Evolutionary conservation across 2,797 vertebrate species (phyloP).

Genomic region (Esox masquinongy): DNA sequence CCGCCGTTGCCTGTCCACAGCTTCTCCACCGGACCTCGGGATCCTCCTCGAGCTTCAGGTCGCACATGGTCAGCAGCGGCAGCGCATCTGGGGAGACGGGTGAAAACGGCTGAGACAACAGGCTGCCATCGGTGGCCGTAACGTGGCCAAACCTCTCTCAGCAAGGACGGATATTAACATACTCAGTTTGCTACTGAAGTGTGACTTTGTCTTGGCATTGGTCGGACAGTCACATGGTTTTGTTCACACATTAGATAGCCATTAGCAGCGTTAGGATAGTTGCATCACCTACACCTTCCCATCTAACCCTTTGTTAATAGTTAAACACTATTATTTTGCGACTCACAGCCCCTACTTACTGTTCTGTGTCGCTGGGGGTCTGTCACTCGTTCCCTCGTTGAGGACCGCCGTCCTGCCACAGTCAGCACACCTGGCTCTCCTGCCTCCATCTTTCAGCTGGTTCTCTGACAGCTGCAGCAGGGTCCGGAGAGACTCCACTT

Average conservation of each 20-base stretch:
- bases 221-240: too few species aligned
- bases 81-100: background rate
- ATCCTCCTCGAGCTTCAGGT: slow-evolving; percentile 54
- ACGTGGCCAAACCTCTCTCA: background rate
- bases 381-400: slow-evolving; percentile 29
- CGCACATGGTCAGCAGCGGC: slow-evolving; percentile 46
- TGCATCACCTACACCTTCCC: background rate
- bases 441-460: slow-evolving; percentile 46
- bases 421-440: slow-evolving; percentile 46
- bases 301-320: background rate
- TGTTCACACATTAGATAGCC: too few species aligned
- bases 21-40: slow-evolving; percentile 49
- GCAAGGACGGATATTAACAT: too few species aligned
- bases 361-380: slow-evolving; percentile 3
- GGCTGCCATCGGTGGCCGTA: background rate
- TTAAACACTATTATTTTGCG: background rate
- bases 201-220: background rate
- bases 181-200: background rate
- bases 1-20: slow-evolving; percentile 34
- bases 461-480: slow-evolving; percentile 67
- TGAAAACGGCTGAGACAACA: background rate
- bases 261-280: too few species aligned
- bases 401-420: slow-evolving; percentile 41
- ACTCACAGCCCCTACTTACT: slow-evolving; percentile 44
- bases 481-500: slow-evolving; percentile 67